A percentile compares a stretch with the other conserved stretches of the same genome.
Conservation (phyloP, 2,113 vertebrate genomes). For the Marmota monax region DNA sequence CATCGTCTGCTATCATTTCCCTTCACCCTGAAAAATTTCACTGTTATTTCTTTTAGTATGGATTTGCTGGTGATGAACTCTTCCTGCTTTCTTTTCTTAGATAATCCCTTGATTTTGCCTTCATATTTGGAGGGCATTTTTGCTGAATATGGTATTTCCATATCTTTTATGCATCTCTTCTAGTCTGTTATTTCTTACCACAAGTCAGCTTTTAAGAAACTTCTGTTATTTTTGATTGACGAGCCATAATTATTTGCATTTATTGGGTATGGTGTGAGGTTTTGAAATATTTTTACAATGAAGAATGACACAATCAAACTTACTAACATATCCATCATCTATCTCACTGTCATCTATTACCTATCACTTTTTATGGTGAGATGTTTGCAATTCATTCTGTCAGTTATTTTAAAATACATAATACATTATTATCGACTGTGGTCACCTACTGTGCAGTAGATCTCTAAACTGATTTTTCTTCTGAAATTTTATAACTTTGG, state of each 20-base stretch:
- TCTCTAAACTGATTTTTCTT: too few relatives aligned
- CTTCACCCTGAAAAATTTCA: not conserved
- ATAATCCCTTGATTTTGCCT: not conserved
- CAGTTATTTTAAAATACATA: too few relatives aligned
- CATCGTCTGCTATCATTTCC: not conserved
- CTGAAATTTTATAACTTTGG: too few relatives aligned
- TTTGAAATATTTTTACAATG: not conserved
- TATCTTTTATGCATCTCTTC: not conserved
- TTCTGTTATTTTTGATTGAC: too few relatives aligned
- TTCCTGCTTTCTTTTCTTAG: slow-evolving; percentile 32
- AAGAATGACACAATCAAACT: not conserved
- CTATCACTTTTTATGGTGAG: too few relatives aligned
- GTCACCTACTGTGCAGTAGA: too few relatives aligned
- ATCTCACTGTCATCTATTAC: not conserved
- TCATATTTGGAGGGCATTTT: not conserved
- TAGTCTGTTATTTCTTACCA: not conserved
- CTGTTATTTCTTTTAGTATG: not conserved
- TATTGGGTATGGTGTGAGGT: too few relatives aligned
- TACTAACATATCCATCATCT: not conserved
- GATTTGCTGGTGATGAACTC: not conserved
- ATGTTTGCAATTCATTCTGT: too few relatives aligned
- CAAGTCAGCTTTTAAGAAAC: not conserved
- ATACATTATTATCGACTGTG: too few relatives aligned
- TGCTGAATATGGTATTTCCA: not conserved
- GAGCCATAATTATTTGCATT: too few relatives aligned